phyloP scores from a whole-genome alignment of 2,888 invertebrate species.

The Chrysolina haemoptera region DNA sequence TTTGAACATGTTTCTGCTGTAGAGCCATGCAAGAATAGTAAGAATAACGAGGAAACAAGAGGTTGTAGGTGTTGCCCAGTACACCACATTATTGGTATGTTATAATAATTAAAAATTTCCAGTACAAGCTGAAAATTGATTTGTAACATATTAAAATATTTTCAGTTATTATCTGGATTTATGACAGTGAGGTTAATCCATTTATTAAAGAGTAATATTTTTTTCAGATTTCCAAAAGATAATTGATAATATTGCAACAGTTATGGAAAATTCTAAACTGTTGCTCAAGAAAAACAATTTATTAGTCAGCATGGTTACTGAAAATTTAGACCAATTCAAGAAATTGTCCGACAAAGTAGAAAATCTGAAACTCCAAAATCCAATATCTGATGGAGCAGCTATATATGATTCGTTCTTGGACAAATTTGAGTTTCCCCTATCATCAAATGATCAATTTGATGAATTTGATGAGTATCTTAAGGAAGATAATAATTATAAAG shows the following conservation, averaged over 20 bases:
- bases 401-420: not conserved
- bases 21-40: not conserved
- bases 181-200: not conserved
- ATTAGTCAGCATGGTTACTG: not conserved
- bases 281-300: slow-evolving; percentile 1
- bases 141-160: no score
- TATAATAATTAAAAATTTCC: not conserved
- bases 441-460: not conserved
- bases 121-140: no score
- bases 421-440: not conserved
- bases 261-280: not conserved
- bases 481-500: not conserved
- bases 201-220: not conserved
- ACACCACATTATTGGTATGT: slow-evolving; percentile 1
- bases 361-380: slow-evolving; percentile 1
- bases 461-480: not conserved
- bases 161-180: not conserved
- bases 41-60: not conserved
- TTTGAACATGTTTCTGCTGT: no score
- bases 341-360: not conserved
- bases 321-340: not conserved
- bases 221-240: not conserved
- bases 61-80: not conserved
- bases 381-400: slow-evolving; percentile 1
- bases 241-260: not conserved